phyloP scores from a whole-genome alignment of 2,113 vertebrate species.

The Calidris pugnax region DNA sequence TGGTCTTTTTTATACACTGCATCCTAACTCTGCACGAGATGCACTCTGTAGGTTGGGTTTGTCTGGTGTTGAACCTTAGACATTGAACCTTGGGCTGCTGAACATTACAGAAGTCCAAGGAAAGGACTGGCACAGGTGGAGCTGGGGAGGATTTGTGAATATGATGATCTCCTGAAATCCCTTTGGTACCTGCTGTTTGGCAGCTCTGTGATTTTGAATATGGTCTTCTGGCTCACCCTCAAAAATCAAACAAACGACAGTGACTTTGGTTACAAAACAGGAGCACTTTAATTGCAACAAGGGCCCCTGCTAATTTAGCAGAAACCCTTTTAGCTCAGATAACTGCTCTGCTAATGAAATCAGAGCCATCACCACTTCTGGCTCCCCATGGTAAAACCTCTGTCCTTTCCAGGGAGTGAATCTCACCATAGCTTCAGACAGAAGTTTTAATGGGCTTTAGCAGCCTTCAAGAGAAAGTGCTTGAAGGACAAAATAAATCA shows the following conservation, averaged over 20 bases:
- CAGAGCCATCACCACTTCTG: slow-evolving; percentile 5
- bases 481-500: slow-evolving; percentile 53
- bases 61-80: neutral
- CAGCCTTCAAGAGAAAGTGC: neutral
- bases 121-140: neutral
- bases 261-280: slow-evolving; percentile 7
- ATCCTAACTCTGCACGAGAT: neutral
- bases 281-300: slow-evolving; percentile 7
- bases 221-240: neutral
- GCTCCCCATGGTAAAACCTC: slow-evolving; percentile 20
- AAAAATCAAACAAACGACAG: neutral
- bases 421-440: slow-evolving; percentile 1
- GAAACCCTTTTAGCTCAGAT: slow-evolving; percentile 29
- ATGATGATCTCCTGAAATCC: neutral
- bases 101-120: neutral
- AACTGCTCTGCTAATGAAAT: slow-evolving; percentile 46
- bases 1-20: neutral
- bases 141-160: neutral
- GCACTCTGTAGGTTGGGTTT: neutral
- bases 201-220: neutral
- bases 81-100: neutral
- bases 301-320: slow-evolving; percentile 16
- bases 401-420: slow-evolving; percentile 7
- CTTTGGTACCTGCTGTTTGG: neutral
- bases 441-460: slow-evolving; percentile 40